phyloP scores from a whole-genome alignment of 2,888 invertebrate species.

The Pseudococcus longispinus region DNA sequence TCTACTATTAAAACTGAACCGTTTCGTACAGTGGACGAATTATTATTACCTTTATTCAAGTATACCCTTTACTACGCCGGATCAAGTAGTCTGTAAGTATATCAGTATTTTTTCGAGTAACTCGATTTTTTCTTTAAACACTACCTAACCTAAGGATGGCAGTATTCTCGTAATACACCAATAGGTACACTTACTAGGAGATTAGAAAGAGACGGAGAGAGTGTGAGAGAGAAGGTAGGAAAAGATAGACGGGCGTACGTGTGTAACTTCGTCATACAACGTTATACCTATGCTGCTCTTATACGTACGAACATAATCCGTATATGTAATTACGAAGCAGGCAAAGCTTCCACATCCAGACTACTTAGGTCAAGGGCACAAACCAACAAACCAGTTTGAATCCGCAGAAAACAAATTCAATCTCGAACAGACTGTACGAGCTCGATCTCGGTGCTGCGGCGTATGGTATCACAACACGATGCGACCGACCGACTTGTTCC shows the following conservation, averaged over 20 bases:
- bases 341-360: slow-evolving; percentile 43
- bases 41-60: not conserved
- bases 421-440: not conserved
- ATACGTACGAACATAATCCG: slow-evolving; percentile 14
- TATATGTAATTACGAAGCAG: slow-evolving; percentile 41
- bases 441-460: not conserved
- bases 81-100: not conserved
- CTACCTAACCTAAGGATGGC: not conserved
- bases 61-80: not conserved
- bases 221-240: not conserved
- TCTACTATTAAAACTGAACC: slow-evolving; percentile 1
- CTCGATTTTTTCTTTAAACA: not conserved
- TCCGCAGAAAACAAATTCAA: slow-evolving; percentile 46
- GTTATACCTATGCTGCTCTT: not conserved
- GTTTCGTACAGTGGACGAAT: not conserved
- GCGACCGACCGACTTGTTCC: not conserved
- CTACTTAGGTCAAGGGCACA: slow-evolving; percentile 44
- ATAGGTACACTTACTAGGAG: not conserved
- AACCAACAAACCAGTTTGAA: slow-evolving; percentile 39
- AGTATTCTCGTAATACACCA: not conserved
- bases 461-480: slow-evolving; percentile 26
- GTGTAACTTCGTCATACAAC: slow-evolving; percentile 9
- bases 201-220: not conserved
- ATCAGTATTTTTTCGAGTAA: slow-evolving; percentile 2
- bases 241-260: not conserved